Evolutionary conservation across 2,888 invertebrate species (phyloP).

Genomic region (Stegana nigrithorax): DNA sequence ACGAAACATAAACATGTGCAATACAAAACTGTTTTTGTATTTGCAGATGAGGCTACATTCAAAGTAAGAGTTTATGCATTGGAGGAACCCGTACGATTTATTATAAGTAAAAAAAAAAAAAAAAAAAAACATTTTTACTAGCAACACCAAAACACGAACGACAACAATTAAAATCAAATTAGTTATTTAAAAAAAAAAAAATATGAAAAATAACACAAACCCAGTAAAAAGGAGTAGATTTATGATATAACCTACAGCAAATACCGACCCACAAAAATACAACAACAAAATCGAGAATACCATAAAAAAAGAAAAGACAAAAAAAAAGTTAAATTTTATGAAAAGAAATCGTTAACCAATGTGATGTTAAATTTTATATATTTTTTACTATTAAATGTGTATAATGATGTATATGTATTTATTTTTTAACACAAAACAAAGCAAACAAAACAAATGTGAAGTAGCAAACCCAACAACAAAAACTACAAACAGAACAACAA

Average conservation of each 20-base stretch:
- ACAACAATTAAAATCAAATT: too few species aligned
- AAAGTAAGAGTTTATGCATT: not conserved
- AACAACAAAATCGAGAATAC: constrained; percentile 24
- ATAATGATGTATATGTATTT: constrained; percentile 37
- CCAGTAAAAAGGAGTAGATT: too few species aligned
- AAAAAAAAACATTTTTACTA: constrained; percentile 12
- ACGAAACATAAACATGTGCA: not conserved
- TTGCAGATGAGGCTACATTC: not conserved
- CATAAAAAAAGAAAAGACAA: constrained; percentile 15
- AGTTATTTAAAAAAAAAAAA: too few species aligned
- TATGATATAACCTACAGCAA: too few species aligned
- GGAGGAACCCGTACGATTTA: not conserved
- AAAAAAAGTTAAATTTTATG: too few species aligned
- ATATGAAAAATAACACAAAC: too few species aligned
- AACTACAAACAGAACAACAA: too few species aligned
- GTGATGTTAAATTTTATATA: constrained; percentile 60
- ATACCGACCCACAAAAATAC: too few species aligned
- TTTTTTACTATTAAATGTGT: constrained; percentile 56
- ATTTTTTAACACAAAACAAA: too few species aligned
- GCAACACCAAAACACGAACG: constrained; percentile 22
- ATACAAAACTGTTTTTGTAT: constrained; percentile 6
- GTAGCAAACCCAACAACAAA: too few species aligned
- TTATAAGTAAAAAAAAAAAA: constrained; percentile 29
- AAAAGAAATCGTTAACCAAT: constrained; percentile 61
- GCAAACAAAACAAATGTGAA: too few species aligned